Evolutionary conservation across 2,113 vertebrate species (phyloP).

Genomic region (Ardeotis arabs): DNA sequence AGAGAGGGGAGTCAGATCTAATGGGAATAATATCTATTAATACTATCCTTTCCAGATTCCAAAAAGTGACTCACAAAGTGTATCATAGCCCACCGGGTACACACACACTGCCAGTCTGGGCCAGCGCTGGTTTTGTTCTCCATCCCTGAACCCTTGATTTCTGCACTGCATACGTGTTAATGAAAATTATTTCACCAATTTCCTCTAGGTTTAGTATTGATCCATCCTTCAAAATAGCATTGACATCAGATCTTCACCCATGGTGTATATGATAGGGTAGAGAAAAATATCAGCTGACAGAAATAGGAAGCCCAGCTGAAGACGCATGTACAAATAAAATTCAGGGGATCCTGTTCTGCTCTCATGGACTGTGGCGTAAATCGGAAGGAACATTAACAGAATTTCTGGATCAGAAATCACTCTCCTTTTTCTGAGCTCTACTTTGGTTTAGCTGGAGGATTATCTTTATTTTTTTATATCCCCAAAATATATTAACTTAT

Average conservation of each 20-base stretch:
- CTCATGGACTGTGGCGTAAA: background rate
- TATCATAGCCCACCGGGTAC: background rate
- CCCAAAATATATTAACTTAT: background rate
- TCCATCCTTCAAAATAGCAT: background rate
- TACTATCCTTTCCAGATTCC: background rate
- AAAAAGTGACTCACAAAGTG: background rate
- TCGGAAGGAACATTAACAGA: background rate
- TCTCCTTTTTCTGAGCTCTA: background rate
- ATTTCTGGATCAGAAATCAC: background rate
- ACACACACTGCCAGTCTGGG: background rate
- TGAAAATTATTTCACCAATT: background rate
- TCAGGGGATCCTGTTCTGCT: background rate
- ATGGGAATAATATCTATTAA: background rate
- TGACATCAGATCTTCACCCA: background rate
- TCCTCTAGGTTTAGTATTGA: background rate
- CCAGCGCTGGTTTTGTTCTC: background rate
- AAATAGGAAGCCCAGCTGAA: background rate
- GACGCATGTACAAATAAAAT: background rate
- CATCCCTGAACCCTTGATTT: background rate
- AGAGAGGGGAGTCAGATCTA: background rate
- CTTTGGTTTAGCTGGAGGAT: background rate
- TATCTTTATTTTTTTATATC: background rate
- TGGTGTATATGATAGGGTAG: background rate
- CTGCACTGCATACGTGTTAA: background rate
- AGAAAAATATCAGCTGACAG: background rate